phyloP scores from a whole-genome alignment of 2,888 invertebrate species.

The Quadriops clusia region DNA sequence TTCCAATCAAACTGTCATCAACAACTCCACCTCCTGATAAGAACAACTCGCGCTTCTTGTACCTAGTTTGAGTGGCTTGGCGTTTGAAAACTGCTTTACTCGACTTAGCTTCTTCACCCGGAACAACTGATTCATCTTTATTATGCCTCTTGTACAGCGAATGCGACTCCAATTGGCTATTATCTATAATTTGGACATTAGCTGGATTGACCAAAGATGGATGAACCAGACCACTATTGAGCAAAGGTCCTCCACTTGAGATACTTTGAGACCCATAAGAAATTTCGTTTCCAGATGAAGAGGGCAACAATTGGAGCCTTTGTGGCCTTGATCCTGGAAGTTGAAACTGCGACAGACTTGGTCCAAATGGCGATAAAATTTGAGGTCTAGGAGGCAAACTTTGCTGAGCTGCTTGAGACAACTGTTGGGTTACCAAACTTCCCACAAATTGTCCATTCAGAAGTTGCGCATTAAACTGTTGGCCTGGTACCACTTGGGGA shows the following conservation, averaged over 20 bases:
- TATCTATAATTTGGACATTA: slow-evolving; percentile 52
- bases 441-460: slow-evolving; percentile 51
- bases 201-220: slow-evolving; percentile 43
- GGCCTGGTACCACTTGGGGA: slow-evolving; percentile 28
- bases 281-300: slow-evolving; percentile 17
- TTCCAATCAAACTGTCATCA: slow-evolving; percentile 44
- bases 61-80: slow-evolving; percentile 34
- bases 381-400: slow-evolving; percentile 12
- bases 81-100: slow-evolving; percentile 14
- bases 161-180: slow-evolving; percentile 35
- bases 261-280: slow-evolving; percentile 14
- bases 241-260: slow-evolving; percentile 16
- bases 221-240: slow-evolving; percentile 28
- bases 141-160: slow-evolving; percentile 40
- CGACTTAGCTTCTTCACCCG: slow-evolving; percentile 15
- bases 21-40: slow-evolving; percentile 56
- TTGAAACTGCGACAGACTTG: slow-evolving; percentile 7
- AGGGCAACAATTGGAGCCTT: slow-evolving; percentile 17
- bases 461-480: slow-evolving; percentile 45
- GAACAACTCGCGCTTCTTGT: slow-evolving; percentile 54
- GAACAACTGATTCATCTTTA: slow-evolving; percentile 4
- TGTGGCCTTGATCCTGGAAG: slow-evolving; percentile 10
- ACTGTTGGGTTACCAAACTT: slow-evolving; percentile 24
- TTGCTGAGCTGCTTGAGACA: slow-evolving; percentile 16
- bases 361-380: slow-evolving; percentile 10